A percentile compares a stretch with the other conserved stretches of the same genome.
These are phyloP conservation scores for Steinernema feltiae DNA, from an alignment of 1,140 invertebrate genomes.

Conservation along the genomic window DNA sequence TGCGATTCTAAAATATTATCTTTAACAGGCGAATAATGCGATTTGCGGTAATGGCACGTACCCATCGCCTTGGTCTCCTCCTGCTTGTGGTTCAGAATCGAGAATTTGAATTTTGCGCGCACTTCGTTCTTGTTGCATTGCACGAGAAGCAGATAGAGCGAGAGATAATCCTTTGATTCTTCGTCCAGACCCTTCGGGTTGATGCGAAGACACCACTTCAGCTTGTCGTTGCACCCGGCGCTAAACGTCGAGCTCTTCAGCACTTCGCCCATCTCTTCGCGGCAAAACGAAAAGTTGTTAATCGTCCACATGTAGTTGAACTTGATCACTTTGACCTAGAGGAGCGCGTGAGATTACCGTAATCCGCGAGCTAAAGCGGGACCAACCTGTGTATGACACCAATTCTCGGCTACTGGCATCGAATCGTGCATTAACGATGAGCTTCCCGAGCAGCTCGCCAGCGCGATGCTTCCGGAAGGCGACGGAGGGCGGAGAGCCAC, in stretches of 20 bases:
- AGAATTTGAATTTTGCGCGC: conserved; percentile 99
- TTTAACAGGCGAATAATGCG: background rate
- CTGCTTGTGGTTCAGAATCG: conserved; percentile 96
- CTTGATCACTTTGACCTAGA: conserved; percentile 98
- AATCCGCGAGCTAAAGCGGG: too few relatives aligned
- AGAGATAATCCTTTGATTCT: conserved; percentile 99
- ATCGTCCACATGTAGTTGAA: conserved; percentile 99
- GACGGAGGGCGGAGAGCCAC: conserved; percentile 19
- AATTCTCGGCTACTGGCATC: conserved; percentile 85
- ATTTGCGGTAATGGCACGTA: conserved; percentile 59
- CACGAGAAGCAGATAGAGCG: conserved; percentile 92
- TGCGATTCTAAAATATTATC: conserved; percentile 69
- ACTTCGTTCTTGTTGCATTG: conserved; percentile 99
- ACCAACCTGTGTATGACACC: conserved; percentile 87
- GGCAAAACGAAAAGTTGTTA: conserved; percentile 99
- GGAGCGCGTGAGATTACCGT: too few relatives aligned
- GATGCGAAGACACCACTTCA: conserved; percentile 98
- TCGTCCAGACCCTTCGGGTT: conserved; percentile 99
- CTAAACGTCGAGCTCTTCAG: conserved; percentile 98
- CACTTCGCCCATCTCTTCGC: conserved; percentile 64
- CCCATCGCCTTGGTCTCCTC: conserved; percentile 99
- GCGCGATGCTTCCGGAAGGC: conserved; percentile 13
- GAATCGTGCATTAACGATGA: conserved; percentile 16
- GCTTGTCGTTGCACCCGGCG: conserved; percentile 95
- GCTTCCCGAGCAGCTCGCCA: conserved; percentile 19